phyloP scores from a whole-genome alignment of 1,140 invertebrate genomes.

The Araneus ventricosus region DNA sequence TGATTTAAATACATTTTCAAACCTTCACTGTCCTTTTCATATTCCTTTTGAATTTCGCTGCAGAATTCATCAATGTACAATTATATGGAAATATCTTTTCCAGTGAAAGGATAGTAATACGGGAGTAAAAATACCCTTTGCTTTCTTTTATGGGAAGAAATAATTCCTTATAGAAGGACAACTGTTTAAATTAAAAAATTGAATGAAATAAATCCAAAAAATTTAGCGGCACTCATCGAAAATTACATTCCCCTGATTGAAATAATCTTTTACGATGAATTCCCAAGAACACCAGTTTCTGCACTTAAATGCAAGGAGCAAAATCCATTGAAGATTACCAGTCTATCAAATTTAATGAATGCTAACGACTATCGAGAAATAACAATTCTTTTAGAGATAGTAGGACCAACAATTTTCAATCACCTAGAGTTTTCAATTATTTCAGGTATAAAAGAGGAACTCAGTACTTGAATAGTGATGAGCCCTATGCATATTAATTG shows the following conservation, averaged over 20 bases:
- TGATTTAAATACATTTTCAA: too few relatives aligned
- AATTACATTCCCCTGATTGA: neutral
- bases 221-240: neutral
- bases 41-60: too few relatives aligned
- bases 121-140: too few relatives aligned
- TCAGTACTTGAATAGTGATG: too few relatives aligned
- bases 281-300: too few relatives aligned
- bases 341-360: slow-evolving; percentile 26
- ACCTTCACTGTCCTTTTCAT: too few relatives aligned
- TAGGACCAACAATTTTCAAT: slow-evolving; percentile 10
- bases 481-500: slow-evolving; percentile 8
- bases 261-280: neutral
- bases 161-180: too few relatives aligned
- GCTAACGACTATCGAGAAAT: slow-evolving; percentile 10
- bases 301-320: neutral
- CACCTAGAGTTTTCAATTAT: slow-evolving; percentile 7
- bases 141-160: too few relatives aligned
- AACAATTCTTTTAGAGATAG: neutral
- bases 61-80: too few relatives aligned
- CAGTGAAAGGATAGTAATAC: too few relatives aligned
- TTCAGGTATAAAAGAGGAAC: slow-evolving; percentile 6
- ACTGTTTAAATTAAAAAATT: too few relatives aligned
- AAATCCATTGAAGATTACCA: neutral
- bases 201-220: neutral
- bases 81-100: too few relatives aligned